Evolutionary conservation across 2,113 vertebrate species (phyloP).

Genomic region (Eleginops maclovinus): DNA sequence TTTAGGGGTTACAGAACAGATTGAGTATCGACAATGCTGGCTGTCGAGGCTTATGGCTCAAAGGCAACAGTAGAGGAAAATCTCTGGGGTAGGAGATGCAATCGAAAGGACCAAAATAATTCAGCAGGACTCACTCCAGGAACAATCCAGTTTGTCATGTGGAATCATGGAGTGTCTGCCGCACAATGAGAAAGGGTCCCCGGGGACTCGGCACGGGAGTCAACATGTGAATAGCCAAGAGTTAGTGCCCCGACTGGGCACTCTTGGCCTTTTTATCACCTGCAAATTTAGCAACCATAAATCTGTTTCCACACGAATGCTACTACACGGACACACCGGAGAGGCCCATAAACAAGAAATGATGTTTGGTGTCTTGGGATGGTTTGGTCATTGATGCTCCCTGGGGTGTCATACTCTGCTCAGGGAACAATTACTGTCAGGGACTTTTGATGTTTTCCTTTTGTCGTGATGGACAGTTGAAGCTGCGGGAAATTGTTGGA

Average conservation of each 20-base stretch:
- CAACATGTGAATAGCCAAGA: constrained; percentile 77
- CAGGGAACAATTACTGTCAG: constrained; percentile 66
- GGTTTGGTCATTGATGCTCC: constrained; percentile 66
- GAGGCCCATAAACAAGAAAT: constrained; percentile 75
- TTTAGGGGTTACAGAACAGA: constrained; percentile 84
- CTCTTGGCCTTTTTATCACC: constrained; percentile 75
- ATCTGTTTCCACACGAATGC: constrained; percentile 73
- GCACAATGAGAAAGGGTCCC: constrained; percentile 75
- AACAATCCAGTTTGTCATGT: constrained; percentile 84
- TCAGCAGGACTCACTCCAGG: constrained; percentile 80
- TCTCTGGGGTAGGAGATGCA: constrained; percentile 78
- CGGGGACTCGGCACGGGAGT: constrained; percentile 57
- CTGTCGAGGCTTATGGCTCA: constrained; percentile 79
- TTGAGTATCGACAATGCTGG: constrained; percentile 83
- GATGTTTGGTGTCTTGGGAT: constrained; percentile 70
- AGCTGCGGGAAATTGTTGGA: constrained; percentile 42
- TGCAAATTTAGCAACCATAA: constrained; percentile 79
- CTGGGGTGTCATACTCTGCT: constrained; percentile 57
- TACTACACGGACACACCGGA: constrained; percentile 40
- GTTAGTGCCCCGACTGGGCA: constrained; percentile 74
- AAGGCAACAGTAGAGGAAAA: constrained; percentile 77
- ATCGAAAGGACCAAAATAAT: constrained; percentile 81
- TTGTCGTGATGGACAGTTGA: constrained; percentile 51
- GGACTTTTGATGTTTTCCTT: constrained; percentile 59
- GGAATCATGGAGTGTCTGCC: constrained; percentile 78